Percentiles rank a stretch among this genome's conserved stretches.
These are phyloP conservation scores for Cetoscarus ocellatus DNA, from an alignment of 2,797 vertebrate species.

Conservation along the genomic window DNA sequence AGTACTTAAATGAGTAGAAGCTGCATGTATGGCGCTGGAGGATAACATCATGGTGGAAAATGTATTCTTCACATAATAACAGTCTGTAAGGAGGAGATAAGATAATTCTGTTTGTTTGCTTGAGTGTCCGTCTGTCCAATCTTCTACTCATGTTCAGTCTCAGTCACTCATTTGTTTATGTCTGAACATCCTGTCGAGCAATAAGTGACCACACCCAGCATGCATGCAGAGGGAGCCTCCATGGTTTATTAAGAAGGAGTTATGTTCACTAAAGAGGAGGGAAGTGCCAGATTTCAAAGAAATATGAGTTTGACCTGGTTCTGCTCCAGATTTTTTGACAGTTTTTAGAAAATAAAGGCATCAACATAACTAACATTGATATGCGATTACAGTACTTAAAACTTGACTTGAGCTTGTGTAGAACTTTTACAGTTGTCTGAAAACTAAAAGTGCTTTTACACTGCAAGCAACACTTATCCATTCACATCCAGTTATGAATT, in stretches of 20 bases:
- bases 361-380: no score
- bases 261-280: conserved; percentile 30
- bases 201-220: conserved; percentile 68
- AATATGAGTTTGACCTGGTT: conserved; percentile 19
- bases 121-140: conserved; percentile 33
- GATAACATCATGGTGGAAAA: conserved; percentile 24
- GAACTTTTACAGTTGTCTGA: no score
- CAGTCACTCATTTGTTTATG: conserved; percentile 57
- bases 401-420: no score
- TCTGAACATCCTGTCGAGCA: conserved; percentile 62
- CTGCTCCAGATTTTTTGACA: not conserved
- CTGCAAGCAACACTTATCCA: no score
- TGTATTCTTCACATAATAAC: conserved; percentile 29
- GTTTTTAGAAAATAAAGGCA: not conserved
- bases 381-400: no score
- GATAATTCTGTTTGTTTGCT: conserved; percentile 44
- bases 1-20: conserved; percentile 27
- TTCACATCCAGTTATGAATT: no score
- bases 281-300: conserved; percentile 19
- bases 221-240: conserved; percentile 45
- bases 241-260: conserved; percentile 58
- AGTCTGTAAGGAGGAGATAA: conserved; percentile 38
- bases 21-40: not conserved
- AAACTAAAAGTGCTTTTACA: no score
- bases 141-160: conserved; percentile 14